A percentile compares a stretch with the other conserved stretches of the same genome.
phyloP scores from a whole-genome alignment of 2,797 vertebrate species.

The Lophius americanus region DNA sequence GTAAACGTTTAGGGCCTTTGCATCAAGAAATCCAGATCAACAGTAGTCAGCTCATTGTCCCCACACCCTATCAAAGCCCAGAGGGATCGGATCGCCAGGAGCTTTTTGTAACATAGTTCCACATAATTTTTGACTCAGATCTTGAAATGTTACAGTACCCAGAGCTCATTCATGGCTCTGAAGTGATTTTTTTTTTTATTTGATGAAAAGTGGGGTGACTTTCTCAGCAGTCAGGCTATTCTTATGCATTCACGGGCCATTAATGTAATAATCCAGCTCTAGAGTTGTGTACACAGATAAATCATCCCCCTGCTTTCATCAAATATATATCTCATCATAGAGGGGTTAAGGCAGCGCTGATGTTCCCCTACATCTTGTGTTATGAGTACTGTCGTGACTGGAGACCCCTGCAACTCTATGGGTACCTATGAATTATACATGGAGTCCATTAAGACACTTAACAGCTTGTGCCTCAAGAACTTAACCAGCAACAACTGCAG shows the following conservation, averaged over 20 bases:
- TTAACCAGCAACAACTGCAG: slow-evolving; percentile 46
- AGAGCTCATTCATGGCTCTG: slow-evolving; percentile 2
- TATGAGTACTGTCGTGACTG: slow-evolving; percentile 18
- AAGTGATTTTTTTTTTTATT: slow-evolving; percentile 9
- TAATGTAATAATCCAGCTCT: slow-evolving; percentile 38
- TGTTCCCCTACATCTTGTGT: slow-evolving; percentile 26
- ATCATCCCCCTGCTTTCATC: slow-evolving; percentile 28
- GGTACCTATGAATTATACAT: slow-evolving; percentile 73
- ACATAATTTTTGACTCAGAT: slow-evolving; percentile 17
- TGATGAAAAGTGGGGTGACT: slow-evolving; percentile 38
- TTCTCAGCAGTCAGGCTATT: slow-evolving; percentile 20
- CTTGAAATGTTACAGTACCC: slow-evolving; percentile 3
- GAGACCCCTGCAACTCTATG: slow-evolving; percentile 34
- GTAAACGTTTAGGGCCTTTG: not conserved
- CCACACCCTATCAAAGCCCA: slow-evolving; percentile 6
- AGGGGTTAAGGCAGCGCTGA: slow-evolving; percentile 39
- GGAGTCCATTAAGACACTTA: slow-evolving; percentile 73
- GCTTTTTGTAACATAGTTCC: slow-evolving; percentile 5
- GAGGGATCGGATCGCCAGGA: slow-evolving; percentile 10
- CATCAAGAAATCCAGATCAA: not conserved
- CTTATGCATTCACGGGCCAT: slow-evolving; percentile 41
- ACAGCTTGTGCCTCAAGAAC: slow-evolving; percentile 67
- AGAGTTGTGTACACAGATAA: slow-evolving; percentile 39
- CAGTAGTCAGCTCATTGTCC: not conserved
- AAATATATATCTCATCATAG: slow-evolving; percentile 28